Base-by-base conservation (phyloP, 2,113 vertebrate genomes). In the Plectropomus leopardus region DNA sequence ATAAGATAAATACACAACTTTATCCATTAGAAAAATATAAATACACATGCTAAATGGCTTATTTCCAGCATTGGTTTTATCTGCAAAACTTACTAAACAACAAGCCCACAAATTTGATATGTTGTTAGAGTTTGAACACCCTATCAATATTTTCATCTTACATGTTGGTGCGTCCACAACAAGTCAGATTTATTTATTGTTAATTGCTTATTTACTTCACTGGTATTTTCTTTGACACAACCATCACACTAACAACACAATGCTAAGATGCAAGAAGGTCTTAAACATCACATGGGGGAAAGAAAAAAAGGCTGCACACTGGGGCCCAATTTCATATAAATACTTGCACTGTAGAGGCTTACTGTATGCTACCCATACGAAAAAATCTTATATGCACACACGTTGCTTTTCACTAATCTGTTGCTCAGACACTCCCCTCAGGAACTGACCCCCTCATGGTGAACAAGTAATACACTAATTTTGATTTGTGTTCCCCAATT, bases 401-500 rank as follows among this genome's bases (percentile, higher is more conserved):
- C 2, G 17, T 26, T 68, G 48, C 53, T 69, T 72, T 78, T 40
- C 58, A 21, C 36, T 80, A 17, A 80, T 82, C 61, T 54, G 66
- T 70, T 73, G 59, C 55, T 58, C 51, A 79, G 68, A 78, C 28
- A 57, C 64, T 30, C 58, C 7, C 67, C 14, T 24, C 63, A 78
- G 63, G 67, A 80, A 72, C 85, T 40, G 64, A 85, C 77, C 88
- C 88, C 69, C 83, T 76, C 17, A 19, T 24, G 9, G 87, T 58
- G 76, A 89, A 86, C 86, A 86, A 72, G 61, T 40, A 61, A 80
- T 57, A 51, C 8, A 60, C 86, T 83, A 88, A 90, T 89, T 90
- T 82, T 92, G 88, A 93, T 92, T 91, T 92, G 82, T 91, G 85
- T 74, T 69, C 48, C 40, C 57, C 51, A 76, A 83, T 89, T 85